Evolutionary conservation across 2,113 vertebrate genomes (phyloP).

Genomic region (Ptilorrhoa leucosticta): DNA sequence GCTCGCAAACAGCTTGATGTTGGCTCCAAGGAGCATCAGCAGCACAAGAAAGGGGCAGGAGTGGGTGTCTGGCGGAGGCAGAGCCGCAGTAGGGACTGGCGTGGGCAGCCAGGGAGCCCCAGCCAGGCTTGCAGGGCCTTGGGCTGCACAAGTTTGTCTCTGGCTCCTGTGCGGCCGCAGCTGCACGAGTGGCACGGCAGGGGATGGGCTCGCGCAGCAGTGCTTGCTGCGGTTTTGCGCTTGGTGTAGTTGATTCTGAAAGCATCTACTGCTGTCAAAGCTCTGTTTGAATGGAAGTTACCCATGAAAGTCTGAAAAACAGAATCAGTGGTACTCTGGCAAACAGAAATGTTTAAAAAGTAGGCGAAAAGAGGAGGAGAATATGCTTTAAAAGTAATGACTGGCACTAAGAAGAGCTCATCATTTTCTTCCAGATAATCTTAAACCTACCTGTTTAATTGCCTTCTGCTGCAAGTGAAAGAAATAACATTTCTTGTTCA

Average conservation of each 20-base stretch:
- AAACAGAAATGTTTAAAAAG: background rate
- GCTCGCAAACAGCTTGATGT: fast-evolving
- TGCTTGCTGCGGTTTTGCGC: fast-evolving
- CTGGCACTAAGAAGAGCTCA: background rate
- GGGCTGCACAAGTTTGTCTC: background rate
- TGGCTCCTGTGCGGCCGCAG: background rate
- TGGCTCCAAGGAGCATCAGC: background rate
- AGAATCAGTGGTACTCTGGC: background rate
- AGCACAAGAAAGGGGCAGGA: background rate
- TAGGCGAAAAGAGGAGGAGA: background rate
- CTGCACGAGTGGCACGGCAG: fast-evolving
- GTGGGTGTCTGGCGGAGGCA: background rate
- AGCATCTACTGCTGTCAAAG: background rate
- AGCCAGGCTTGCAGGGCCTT: fast-evolving
- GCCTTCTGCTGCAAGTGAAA: background rate
- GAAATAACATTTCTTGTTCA: background rate
- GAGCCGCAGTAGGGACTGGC: background rate
- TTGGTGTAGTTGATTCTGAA: background rate
- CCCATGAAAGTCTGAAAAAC: background rate
- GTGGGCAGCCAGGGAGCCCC: background rate
- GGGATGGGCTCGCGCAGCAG: fast-evolving
- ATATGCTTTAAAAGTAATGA: background rate
- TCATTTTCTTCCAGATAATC: background rate
- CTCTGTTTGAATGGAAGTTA: background rate
- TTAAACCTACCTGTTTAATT: background rate